Percentiles rank a stretch among this genome's conserved stretches.
Evolutionary conservation across 2,113 vertebrate genomes (phyloP).

Genomic region (Pardalotus punctatus): DNA sequence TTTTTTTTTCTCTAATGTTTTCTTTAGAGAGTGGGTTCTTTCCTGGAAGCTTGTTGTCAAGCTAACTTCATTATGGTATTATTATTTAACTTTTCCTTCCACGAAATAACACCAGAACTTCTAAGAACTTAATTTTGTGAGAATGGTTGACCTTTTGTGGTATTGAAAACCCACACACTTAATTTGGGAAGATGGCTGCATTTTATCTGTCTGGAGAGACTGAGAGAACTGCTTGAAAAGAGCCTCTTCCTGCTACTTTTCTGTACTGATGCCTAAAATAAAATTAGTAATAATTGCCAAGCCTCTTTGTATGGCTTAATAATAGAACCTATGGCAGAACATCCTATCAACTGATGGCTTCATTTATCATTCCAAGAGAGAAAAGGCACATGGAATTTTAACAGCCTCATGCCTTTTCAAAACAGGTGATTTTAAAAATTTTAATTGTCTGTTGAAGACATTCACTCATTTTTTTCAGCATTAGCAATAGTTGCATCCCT

Average conservation of each 20-base stretch:
- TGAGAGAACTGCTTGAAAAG: background rate
- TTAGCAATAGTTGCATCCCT: background rate
- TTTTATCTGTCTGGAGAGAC: background rate
- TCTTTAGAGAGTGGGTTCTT: background rate
- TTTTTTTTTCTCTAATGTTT: background rate
- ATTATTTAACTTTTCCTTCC: background rate
- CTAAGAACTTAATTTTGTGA: background rate
- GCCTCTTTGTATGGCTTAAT: background rate
- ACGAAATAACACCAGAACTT: background rate
- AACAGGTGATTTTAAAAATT: background rate
- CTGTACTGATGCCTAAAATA: background rate
- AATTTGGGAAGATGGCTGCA: background rate
- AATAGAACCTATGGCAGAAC: background rate
- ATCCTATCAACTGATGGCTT: background rate
- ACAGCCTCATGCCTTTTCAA: background rate
- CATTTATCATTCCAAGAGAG: background rate
- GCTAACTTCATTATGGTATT: background rate
- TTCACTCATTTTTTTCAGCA: background rate
- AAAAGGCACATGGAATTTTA: background rate
- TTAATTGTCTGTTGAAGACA: background rate
- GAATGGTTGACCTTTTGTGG: background rate
- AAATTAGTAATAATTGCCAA: slow-evolving; percentile 15
- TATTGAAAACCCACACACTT: background rate
- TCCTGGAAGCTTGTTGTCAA: background rate
- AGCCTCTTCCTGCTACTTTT: background rate